Base-by-base conservation (phyloP, 2,797 vertebrate genomes). In the Tapera naevia region DNA sequence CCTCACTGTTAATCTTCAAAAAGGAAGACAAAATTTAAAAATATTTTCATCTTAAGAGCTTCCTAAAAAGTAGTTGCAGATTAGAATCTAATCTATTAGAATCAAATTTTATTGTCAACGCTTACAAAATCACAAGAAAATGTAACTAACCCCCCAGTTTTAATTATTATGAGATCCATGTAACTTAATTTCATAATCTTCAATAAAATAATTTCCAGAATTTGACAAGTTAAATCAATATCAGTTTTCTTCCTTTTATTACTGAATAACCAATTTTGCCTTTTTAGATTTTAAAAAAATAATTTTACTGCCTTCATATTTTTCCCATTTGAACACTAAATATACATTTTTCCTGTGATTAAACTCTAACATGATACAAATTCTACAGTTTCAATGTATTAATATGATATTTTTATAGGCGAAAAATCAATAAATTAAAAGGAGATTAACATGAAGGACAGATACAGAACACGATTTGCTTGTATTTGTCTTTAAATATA, bases 101-200 rank as follows among this genome's bases (percentile, higher is more conserved):
- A 53, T 23, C 23, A 54, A 54, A 8, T 22, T 79, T 64, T 2
- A 28, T 60, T 70, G 70, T 43, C 11, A 58, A 33, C 39, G 73
- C 14, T n/a, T n/a, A n/a, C n/a, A n/a, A n/a, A n/a, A n/a, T n/a
- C n/a, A 25, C 7, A 50, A 13, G 13, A 74, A 79, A 64, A 32
- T 19, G 5, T 19, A 53, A 62, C 46, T 60, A 6, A 28, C 86
- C n/a, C n/a, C 2, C 0, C 1, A 28, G 6, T 8, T 56, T 37
- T 51, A 46, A 13, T 61, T 56, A 35, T 45, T 61, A 19, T 65
- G 28, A 71, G 17, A 62, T 8, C 6, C 41, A 3, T 8, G 22
- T 4, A 86, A 32, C 13, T 28, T 41, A n/a, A 30, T 82, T 73
- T 62, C 8, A 45, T 18, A 57, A 64, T 67, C 3, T 12, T 62